These are phyloP conservation scores for Nycticebus coucang DNA, from an alignment of 2,113 vertebrate species.

Conservation along the genomic window DNA sequence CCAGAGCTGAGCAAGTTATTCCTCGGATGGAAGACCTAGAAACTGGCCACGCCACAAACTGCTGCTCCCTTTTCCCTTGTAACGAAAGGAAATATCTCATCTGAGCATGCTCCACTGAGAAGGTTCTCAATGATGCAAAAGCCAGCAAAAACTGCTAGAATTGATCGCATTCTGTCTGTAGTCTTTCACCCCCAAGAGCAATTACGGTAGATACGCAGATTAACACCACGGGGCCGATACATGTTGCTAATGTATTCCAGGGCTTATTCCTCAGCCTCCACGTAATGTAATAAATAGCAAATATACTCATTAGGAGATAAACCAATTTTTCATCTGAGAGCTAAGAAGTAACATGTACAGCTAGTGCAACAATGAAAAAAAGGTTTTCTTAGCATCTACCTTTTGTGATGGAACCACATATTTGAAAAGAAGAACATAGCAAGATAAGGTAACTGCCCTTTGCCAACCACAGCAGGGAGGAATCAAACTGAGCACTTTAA, in stretches of 20 bases:
- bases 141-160: background rate
- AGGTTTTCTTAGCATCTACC: accelerated
- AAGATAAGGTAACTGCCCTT: background rate
- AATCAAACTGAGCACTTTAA: background rate
- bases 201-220: accelerated
- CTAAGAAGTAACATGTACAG: background rate
- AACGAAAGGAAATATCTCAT: background rate
- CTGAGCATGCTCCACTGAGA: background rate
- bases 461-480: background rate
- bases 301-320: background rate
- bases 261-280: background rate
- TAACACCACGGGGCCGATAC: accelerated
- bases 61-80: accelerated
- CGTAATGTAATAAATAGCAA: accelerated
- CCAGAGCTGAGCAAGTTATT: accelerated
- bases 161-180: accelerated
- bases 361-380: background rate
- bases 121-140: background rate
- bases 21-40: accelerated
- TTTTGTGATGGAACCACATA: accelerated
- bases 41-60: accelerated
- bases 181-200: background rate
- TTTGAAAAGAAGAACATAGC: background rate
- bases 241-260: accelerated
- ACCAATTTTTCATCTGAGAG: background rate